Conservation (phyloP, 2,888 invertebrate species). For the Tinea pellionella region DNA sequence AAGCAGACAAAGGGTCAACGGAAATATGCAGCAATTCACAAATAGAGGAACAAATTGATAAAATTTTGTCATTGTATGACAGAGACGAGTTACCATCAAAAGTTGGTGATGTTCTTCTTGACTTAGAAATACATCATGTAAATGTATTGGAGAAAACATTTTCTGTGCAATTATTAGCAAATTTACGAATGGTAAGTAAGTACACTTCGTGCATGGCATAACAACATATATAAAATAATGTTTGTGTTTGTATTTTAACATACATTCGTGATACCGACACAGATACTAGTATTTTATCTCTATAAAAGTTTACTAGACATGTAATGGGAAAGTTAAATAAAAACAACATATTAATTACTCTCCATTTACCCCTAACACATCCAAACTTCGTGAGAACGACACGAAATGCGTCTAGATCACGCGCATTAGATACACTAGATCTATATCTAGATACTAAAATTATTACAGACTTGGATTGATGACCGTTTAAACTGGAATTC, state of each 20-base stretch:
- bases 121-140: slow-evolving; percentile 72
- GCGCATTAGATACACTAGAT: no score
- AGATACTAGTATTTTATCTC: no score
- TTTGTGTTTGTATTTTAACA: no score
- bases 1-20: not conserved
- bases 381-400: no score
- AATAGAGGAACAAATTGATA: slow-evolving; percentile 33
- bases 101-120: slow-evolving; percentile 46
- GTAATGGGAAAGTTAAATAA: no score
- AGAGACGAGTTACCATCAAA: slow-evolving; percentile 34
- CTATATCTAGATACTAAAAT: no score
- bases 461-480: slow-evolving; percentile 77
- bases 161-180: slow-evolving; percentile 55
- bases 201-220: slow-evolving; percentile 17
- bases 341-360: no score
- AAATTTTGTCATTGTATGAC: slow-evolving; percentile 53
- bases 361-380: no score
- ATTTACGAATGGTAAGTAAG: slow-evolving; percentile 67
- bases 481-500: slow-evolving; percentile 79
- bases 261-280: no score
- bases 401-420: no score
- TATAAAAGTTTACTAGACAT: no score
- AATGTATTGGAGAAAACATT: slow-evolving; percentile 74
- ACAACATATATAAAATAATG: no score
- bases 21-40: not conserved